Conservation (phyloP, 2,888 invertebrate species). For the Phalera bucephala region DNA sequence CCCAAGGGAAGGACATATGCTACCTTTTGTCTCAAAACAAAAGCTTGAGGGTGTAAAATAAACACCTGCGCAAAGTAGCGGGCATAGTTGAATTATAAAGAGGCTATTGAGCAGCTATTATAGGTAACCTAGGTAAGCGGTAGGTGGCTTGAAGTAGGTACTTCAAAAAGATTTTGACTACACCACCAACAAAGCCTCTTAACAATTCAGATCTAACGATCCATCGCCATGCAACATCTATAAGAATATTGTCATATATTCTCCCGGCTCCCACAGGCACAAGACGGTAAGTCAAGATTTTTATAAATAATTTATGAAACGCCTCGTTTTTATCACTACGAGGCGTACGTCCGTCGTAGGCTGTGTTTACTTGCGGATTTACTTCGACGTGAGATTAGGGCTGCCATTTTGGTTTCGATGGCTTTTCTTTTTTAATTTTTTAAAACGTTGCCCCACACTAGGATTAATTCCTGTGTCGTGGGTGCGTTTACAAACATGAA, state of each 20-base stretch:
- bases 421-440: not conserved
- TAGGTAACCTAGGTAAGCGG: too few species aligned
- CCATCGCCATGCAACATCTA: slow-evolving; percentile 1
- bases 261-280: slow-evolving; percentile 10
- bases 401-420: slow-evolving; percentile 6
- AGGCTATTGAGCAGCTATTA: too few species aligned
- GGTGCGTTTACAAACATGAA: too few species aligned
- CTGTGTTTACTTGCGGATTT: slow-evolving; percentile 43
- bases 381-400: slow-evolving; percentile 31
- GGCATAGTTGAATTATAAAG: too few species aligned
- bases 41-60: too few species aligned
- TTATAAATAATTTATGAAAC: slow-evolving; percentile 76
- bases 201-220: slow-evolving; percentile 10
- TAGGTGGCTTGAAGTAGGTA: too few species aligned
- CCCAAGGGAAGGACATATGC: too few species aligned
- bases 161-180: too few species aligned
- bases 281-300: slow-evolving; percentile 57
- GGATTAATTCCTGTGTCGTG: too few species aligned
- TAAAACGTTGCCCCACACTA: not conserved
- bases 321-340: slow-evolving; percentile 59
- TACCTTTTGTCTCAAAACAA: too few species aligned
- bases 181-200: not conserved
- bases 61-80: too few species aligned
- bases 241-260: slow-evolving; percentile 22
- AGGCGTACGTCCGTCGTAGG: slow-evolving; percentile 31